Conservation (phyloP, 2,797 vertebrate species). For the Semotilus atromaculatus region DNA sequence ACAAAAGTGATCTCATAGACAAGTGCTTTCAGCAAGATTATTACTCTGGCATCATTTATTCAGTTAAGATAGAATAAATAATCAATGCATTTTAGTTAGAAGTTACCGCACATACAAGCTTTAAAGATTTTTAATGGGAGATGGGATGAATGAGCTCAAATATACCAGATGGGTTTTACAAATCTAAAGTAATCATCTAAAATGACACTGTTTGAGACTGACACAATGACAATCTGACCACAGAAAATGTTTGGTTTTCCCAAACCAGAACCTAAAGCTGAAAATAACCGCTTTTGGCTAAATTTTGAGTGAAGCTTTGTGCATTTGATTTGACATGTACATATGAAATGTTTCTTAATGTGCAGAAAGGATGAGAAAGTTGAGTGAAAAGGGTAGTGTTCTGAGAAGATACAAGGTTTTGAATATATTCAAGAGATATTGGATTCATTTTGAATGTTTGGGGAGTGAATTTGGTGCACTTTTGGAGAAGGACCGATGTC, state of each 20-base stretch:
- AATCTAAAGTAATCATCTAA: not conserved
- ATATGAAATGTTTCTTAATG: not conserved
- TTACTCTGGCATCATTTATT: not conserved
- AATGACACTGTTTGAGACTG: too few species aligned
- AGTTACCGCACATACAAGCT: not conserved
- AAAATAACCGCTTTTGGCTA: not conserved
- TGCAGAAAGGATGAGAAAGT: not conserved
- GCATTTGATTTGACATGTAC: constrained; percentile 6
- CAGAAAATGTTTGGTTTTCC: not conserved
- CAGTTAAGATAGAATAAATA: not conserved
- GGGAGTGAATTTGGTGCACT: not conserved
- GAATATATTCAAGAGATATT: not conserved
- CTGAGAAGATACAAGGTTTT: not conserved
- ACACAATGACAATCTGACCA: too few species aligned
- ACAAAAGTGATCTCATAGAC: not conserved
- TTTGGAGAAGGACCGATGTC: not conserved
- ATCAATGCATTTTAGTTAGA: not conserved
- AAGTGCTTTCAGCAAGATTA: not conserved
- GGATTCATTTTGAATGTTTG: not conserved
- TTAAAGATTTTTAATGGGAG: not conserved
- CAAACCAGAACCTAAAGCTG: not conserved
- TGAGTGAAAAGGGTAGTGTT: not conserved
- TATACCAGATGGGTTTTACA: not conserved
- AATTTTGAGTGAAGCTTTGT: not conserved
- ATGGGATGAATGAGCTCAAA: not conserved